Base-by-base conservation (phyloP, 1,140 invertebrate genomes). In the Drosophila suzukii region DNA sequence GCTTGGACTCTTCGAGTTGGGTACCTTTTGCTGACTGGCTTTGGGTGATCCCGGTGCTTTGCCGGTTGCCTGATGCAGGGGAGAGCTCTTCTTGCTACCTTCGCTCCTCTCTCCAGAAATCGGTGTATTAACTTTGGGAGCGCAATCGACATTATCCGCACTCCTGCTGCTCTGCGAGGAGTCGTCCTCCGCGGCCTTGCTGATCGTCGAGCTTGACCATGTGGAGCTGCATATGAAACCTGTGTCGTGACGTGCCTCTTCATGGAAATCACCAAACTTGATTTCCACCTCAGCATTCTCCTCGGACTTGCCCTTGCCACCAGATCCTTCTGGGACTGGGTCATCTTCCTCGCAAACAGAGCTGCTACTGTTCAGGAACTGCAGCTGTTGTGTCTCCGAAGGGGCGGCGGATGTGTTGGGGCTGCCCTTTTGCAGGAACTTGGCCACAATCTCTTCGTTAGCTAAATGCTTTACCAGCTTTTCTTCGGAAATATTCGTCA, bases 281-380 rank as follows among this genome's bases (percentile, higher is more conserved):
- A 91, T 34, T 27, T 91, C 90, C 1, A 27, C 41, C 6, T 77
- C 41, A 6, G 34, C 50, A 30, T 47, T 59, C 4, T 82, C 84
- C 7, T 47, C 68, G 2, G 15, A 24, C 41, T 11, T 72, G 62
- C 2, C 12, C 1, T 24, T 10, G 12, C 4, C 53, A 10, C 4
- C 13, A 15, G n/a, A 41, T 1, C 11, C 24, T 4, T n/a, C 20
- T 5, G 53, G 10, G n/a, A 39, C 36, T 38, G 75, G 62, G 2
- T 78, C 82, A 12, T 90, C 85, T n/a, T 91, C 90, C 20, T 81
- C 90, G 59, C 82, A 91, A 3, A 80, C 72, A 1, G 90, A 91
- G 34, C 76, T 81, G 60, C 79, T 84, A 66, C 90, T 91, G 54
- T 91, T 91, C 0, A 91, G 75, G 50, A 91, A 91, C 59, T 91